A percentile compares a stretch with the other conserved stretches of the same genome.
Conservation (phyloP, 2,888 invertebrate species). For the Aporophyla lueneburgensis region DNA sequence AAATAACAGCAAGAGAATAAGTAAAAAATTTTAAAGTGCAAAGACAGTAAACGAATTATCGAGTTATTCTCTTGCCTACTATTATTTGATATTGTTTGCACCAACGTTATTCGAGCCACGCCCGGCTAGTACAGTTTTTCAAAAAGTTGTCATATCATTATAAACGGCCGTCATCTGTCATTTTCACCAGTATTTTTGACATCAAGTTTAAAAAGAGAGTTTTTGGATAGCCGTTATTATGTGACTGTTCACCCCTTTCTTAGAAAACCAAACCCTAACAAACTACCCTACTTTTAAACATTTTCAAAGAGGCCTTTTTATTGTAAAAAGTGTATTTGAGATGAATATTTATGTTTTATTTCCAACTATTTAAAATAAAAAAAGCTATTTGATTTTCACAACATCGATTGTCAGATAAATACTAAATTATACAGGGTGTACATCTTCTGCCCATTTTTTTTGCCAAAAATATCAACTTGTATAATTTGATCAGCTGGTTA, state of each 20-base stretch:
- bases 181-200: neutral
- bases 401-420: conserved; percentile 14
- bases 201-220: neutral
- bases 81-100: no score
- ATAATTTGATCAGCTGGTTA: conserved; percentile 10
- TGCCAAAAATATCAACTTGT: neutral
- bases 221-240: neutral
- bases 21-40: no score
- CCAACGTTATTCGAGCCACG: no score
- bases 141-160: neutral
- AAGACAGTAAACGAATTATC: no score
- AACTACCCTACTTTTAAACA: conserved; percentile 20
- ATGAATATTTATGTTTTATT: neutral
- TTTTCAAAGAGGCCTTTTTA: conserved; percentile 17
- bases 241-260: neutral
- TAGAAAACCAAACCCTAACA: neutral
- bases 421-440: conserved; percentile 4
- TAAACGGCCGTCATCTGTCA: neutral
- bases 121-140: no score
- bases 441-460: neutral
- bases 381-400: conserved; percentile 7
- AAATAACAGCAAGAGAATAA: no score
- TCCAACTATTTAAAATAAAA: conserved; percentile 24
- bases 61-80: no score
- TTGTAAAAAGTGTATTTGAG: conserved; percentile 31